phyloP scores from a whole-genome alignment of 2,888 invertebrate genomes.

The Acheta domesticus region DNA sequence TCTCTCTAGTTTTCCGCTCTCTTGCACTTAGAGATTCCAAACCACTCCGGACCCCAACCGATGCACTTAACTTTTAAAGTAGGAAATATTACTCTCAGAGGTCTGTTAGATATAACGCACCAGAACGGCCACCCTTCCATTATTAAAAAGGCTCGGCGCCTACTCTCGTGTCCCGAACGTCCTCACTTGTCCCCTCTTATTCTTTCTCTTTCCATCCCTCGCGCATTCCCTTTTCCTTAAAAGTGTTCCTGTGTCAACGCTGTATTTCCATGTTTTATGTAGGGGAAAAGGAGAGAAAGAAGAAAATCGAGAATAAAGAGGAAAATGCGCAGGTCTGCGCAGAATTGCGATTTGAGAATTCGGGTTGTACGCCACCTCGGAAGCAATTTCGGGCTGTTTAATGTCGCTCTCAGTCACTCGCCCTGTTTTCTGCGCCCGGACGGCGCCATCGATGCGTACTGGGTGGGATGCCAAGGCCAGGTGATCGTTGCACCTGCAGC shows the following conservation, averaged over 20 bases:
- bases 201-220: neutral
- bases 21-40: neutral
- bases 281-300: neutral
- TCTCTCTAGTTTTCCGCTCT: neutral
- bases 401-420: neutral
- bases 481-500: too few relatives aligned
- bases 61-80: slow-evolving; percentile 1
- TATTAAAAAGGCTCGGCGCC: neutral
- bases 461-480: too few relatives aligned
- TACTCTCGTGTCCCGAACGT: neutral
- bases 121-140: slow-evolving; percentile 10
- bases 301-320: neutral
- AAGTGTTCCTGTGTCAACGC: neutral
- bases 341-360: slow-evolving; percentile 1
- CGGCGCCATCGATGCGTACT: too few relatives aligned
- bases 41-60: neutral
- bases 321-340: neutral
- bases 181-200: neutral
- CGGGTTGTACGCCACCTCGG: neutral
- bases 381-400: slow-evolving; percentile 1
- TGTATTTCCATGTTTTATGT: slow-evolving; percentile 18
- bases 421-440: neutral
- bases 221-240: neutral
- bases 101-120: neutral
- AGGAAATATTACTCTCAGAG: slow-evolving; percentile 1